phyloP scores from a whole-genome alignment of 2,113 vertebrate genomes.

The Abramis brama region DNA sequence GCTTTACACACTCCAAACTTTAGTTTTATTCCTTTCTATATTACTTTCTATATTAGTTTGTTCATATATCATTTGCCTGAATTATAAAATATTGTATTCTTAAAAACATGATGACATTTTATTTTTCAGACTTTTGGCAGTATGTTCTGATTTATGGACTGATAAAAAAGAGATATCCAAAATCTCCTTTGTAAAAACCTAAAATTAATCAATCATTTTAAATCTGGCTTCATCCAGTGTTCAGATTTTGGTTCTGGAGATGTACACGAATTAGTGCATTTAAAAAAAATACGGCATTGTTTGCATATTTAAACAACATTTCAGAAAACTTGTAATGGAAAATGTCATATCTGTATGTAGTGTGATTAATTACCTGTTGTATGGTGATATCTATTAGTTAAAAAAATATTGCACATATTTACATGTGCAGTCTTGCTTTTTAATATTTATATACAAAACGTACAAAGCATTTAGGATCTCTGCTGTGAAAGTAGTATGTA shows the following conservation, averaged over 20 bases:
- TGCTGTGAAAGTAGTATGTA: background rate
- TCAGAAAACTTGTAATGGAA: background rate
- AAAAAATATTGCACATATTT: too few species aligned
- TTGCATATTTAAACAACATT: background rate
- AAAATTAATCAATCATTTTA: background rate
- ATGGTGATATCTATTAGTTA: too few species aligned
- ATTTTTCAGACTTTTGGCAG: background rate
- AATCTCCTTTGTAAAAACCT: background rate
- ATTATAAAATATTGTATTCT: background rate
- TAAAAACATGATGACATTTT: background rate
- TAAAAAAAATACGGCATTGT: background rate
- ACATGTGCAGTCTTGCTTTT: background rate
- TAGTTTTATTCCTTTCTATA: too few species aligned
- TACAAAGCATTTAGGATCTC: background rate
- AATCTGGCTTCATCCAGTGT: background rate
- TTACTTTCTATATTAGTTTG: background rate
- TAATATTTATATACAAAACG: background rate
- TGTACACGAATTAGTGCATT: background rate
- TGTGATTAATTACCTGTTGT: background rate
- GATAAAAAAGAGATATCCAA: background rate
- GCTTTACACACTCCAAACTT: background rate
- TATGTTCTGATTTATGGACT: background rate
- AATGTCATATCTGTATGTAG: background rate
- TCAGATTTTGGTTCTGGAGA: background rate
- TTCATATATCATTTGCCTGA: background rate